phyloP scores from a whole-genome alignment of 2,888 invertebrate genomes.

The Patella pellucida region DNA sequence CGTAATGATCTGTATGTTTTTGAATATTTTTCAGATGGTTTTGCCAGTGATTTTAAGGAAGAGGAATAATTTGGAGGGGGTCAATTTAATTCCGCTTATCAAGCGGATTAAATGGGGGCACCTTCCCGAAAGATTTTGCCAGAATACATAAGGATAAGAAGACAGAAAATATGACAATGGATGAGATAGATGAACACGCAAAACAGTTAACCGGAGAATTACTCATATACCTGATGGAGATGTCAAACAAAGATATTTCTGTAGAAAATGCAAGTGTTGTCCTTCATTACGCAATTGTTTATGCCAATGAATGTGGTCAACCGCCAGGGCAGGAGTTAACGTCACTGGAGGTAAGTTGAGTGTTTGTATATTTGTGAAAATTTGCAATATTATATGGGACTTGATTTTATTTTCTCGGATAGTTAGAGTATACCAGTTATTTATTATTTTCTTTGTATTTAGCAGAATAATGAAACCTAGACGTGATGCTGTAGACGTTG shows the following conservation, averaged over 20 bases:
- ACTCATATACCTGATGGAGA: neutral
- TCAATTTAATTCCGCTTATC: neutral
- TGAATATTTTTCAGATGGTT: neutral
- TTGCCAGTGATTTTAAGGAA: neutral
- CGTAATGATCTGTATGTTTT: too few relatives aligned
- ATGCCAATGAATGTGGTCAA: neutral
- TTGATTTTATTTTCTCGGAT: too few relatives aligned
- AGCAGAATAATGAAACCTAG: too few relatives aligned
- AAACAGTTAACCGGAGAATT: neutral
- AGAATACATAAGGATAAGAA: neutral
- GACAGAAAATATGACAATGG: neutral
- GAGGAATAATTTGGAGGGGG: neutral
- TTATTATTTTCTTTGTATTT: too few relatives aligned
- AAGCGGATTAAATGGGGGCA: neutral
- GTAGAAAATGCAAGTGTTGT: neutral
- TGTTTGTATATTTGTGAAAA: too few relatives aligned
- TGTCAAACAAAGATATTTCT: neutral
- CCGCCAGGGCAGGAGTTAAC: neutral
- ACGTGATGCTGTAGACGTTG: neutral
- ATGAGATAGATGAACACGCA: too few relatives aligned
- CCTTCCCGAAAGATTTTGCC: neutral
- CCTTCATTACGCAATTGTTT: neutral
- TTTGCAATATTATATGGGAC: too few relatives aligned
- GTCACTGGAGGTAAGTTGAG: too few relatives aligned
- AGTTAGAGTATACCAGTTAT: too few relatives aligned